Evolutionary conservation across 2,797 vertebrate genomes (phyloP).

Genomic region (Gephyroberyx darwinii): DNA sequence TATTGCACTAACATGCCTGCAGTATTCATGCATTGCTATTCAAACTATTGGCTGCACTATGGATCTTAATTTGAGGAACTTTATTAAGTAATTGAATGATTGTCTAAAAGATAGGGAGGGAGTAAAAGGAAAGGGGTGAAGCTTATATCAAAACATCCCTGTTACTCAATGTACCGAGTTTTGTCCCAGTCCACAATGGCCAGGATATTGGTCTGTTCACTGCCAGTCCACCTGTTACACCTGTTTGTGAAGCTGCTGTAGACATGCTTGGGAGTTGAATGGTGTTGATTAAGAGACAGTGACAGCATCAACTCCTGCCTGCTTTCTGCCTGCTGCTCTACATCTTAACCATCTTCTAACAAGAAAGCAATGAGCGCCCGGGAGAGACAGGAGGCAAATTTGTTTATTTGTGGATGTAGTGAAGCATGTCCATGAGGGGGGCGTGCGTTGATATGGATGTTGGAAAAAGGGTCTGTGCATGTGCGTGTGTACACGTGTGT

Average conservation of each 20-base stretch:
- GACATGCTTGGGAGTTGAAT: constrained; percentile 49
- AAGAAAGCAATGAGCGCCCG: constrained; percentile 38
- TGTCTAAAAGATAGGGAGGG: constrained; percentile 1
- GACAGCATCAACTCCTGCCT: constrained; percentile 40
- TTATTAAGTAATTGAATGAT: background rate
- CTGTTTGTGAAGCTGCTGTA: constrained; percentile 48
- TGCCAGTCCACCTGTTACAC: constrained; percentile 27
- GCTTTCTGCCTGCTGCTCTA: constrained; percentile 28
- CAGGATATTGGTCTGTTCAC: constrained; percentile 2
- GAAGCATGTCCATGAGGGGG: constrained; percentile 51
- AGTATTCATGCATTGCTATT: constrained; percentile 1
- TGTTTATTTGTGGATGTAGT: constrained; percentile 55
- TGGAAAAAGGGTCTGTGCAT: constrained; percentile 33
- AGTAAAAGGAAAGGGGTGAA: background rate
- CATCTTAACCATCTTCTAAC: constrained; percentile 43
- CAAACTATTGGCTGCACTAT: background rate
- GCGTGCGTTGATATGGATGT: constrained; percentile 39
- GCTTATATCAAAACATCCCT: background rate
- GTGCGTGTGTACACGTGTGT: constrained; percentile 37
- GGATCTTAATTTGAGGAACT: background rate
- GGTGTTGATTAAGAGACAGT: constrained; percentile 63
- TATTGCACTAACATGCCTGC: constrained; percentile 11
- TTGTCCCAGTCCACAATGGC: constrained; percentile 4
- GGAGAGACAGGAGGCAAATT: constrained; percentile 42
- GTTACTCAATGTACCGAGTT: constrained; percentile 4